Percentiles rank a stretch among this genome's conserved stretches.
Evolutionary conservation across 2,797 vertebrate species (phyloP).

Genomic region (Xenops minutus): DNA sequence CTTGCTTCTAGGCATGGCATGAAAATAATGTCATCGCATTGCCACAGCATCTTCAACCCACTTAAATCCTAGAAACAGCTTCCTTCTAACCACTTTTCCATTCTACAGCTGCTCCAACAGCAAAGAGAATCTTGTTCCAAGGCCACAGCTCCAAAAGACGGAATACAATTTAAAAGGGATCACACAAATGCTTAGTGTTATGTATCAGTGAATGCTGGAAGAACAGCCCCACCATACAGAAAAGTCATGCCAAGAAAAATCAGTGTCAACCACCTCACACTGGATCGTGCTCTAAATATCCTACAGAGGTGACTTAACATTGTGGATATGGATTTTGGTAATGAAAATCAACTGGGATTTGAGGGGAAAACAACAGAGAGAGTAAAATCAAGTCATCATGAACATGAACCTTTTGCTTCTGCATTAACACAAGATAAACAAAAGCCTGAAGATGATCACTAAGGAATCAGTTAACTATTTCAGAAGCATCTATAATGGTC

Average conservation of each 20-base stretch:
- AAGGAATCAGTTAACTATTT: neutral
- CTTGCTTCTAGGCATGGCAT: accelerated
- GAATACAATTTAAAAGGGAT: neutral
- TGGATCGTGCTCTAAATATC: neutral
- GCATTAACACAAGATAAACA: neutral
- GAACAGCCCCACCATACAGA: neutral
- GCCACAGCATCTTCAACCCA: neutral
- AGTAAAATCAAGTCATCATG: neutral
- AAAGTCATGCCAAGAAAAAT: neutral
- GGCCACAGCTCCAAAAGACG: neutral
- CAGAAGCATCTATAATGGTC: neutral
- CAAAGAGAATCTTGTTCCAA: neutral
- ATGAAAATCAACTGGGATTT: neutral
- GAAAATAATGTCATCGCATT: neutral
- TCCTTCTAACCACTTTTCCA: neutral
- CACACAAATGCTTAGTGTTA: neutral
- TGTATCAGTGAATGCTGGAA: neutral
- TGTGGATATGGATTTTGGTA: neutral
- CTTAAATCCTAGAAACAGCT: neutral
- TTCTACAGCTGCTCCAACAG: neutral
- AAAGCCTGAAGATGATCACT: neutral
- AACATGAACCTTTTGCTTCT: neutral
- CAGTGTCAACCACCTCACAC: accelerated
- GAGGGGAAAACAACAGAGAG: neutral
- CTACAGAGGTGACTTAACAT: neutral